Conservation (phyloP, 1,140 invertebrate genomes). For the Zaprionus capensis region DNA sequence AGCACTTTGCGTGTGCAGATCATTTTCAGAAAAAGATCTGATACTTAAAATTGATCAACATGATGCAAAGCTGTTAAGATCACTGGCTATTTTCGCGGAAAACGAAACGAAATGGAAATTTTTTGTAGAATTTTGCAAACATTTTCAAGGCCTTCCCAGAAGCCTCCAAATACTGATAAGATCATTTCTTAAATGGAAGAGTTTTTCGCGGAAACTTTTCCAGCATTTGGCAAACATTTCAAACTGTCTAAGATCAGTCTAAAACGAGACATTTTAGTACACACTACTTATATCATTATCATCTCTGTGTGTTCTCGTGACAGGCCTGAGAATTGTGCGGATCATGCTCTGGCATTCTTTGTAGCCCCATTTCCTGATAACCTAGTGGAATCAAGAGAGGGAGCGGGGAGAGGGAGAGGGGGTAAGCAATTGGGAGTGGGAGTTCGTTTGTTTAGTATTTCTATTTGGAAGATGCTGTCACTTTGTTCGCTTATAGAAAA, state of each 20-base stretch:
- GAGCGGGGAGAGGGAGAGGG: neutral
- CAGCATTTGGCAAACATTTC: conserved; percentile 1
- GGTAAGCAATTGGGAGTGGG: neutral
- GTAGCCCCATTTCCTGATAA: conserved; percentile 50
- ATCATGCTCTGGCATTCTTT: conserved; percentile 40
- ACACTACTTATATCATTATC: neutral
- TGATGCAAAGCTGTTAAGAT: no score
- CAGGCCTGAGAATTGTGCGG: conserved; percentile 9
- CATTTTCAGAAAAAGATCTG: neutral
- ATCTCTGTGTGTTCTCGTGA: conserved; percentile 7
- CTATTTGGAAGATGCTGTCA: conserved; percentile 34
- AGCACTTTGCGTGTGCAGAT: neutral
- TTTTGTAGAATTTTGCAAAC: no score
- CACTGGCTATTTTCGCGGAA: neutral
- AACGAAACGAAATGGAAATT: neutral
- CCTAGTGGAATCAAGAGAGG: conserved; percentile 1
- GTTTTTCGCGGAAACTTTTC: conserved; percentile 9
- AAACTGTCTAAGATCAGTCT: conserved; percentile 20
- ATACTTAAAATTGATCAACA: no score
- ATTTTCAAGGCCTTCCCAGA: no score
- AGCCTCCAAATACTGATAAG: neutral
- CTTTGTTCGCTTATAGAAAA: conserved; percentile 28
- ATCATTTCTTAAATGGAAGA: neutral
- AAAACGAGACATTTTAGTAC: neutral
- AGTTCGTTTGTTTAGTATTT: conserved; percentile 46